phyloP scores from a whole-genome alignment of 2,797 vertebrate species.

The Avahi laniger region DNA sequence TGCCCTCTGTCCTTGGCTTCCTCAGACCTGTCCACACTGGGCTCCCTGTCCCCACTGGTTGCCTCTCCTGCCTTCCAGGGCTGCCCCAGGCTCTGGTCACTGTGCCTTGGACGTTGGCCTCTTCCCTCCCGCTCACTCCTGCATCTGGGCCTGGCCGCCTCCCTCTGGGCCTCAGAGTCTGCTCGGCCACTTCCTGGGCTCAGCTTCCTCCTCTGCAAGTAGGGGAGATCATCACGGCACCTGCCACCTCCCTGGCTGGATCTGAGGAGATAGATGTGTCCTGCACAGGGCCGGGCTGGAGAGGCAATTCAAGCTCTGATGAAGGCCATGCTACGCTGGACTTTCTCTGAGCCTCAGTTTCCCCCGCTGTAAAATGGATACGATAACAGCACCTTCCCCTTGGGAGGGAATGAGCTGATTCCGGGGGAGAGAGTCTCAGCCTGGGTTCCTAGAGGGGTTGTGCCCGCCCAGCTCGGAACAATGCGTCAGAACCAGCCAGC shows the following conservation, averaged over 20 bases:
- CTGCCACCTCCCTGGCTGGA: fast-evolving
- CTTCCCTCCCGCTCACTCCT: neutral
- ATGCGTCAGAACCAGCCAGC: neutral
- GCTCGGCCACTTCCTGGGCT: neutral
- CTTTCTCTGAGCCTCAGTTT: neutral
- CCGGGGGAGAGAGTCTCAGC: neutral
- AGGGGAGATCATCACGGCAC: fast-evolving
- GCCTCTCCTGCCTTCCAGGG: neutral
- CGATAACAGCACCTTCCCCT: neutral
- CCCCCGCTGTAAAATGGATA: neutral
- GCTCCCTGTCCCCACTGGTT: fast-evolving
- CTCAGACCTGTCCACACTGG: neutral
- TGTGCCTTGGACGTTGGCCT: neutral
- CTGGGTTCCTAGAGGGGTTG: neutral
- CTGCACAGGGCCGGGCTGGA: fast-evolving
- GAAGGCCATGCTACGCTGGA: neutral
- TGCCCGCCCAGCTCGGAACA: fast-evolving
- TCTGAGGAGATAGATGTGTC: neutral
- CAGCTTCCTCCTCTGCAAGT: neutral
- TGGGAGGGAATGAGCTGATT: neutral
- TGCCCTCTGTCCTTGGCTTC: neutral
- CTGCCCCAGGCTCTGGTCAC: neutral
- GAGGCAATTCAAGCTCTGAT: too few species aligned
- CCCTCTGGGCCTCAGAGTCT: neutral
- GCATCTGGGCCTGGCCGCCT: neutral